These are phyloP conservation scores for Camponotus vicinus DNA, from an alignment of 1,140 invertebrate genomes.

Conservation along the genomic window DNA sequence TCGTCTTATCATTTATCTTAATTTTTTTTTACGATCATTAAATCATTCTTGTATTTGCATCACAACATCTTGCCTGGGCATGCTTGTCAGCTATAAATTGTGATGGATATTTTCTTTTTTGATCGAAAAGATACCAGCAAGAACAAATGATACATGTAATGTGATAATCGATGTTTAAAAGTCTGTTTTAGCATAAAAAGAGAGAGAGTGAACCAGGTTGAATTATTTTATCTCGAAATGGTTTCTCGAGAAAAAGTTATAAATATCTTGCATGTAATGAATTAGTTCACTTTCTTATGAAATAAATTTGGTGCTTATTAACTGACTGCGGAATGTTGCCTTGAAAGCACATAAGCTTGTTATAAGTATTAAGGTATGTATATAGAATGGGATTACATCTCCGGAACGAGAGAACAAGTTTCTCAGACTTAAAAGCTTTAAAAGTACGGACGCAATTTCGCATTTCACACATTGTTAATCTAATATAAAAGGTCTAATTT, in stretches of 20 bases:
- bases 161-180: background rate
- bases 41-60: constrained; percentile 13
- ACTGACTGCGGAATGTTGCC: background rate
- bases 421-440: background rate
- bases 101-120: background rate
- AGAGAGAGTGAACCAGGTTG: too few species aligned
- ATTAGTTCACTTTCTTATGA: background rate
- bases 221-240: background rate
- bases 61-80: constrained; percentile 30
- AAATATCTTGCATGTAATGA: background rate
- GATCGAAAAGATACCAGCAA: too few species aligned
- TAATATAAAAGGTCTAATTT: constrained; percentile 28
- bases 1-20: background rate
- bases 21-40: constrained; percentile 37
- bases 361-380: background rate
- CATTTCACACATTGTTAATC: constrained; percentile 9
- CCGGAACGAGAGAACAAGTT: constrained; percentile 12
- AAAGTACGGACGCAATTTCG: background rate
- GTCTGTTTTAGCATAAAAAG: background rate
- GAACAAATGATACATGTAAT: background rate
- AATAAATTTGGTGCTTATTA: constrained; percentile 9
- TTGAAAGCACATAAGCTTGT: background rate
- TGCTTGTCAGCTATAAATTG: constrained; percentile 40
- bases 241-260: background rate
- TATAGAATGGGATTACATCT: background rate